Evolutionary conservation across 2,797 vertebrate species (phyloP), one percentile per base, ranked within the genome.

Genomic region (Tadarida brasiliensis): DNA sequence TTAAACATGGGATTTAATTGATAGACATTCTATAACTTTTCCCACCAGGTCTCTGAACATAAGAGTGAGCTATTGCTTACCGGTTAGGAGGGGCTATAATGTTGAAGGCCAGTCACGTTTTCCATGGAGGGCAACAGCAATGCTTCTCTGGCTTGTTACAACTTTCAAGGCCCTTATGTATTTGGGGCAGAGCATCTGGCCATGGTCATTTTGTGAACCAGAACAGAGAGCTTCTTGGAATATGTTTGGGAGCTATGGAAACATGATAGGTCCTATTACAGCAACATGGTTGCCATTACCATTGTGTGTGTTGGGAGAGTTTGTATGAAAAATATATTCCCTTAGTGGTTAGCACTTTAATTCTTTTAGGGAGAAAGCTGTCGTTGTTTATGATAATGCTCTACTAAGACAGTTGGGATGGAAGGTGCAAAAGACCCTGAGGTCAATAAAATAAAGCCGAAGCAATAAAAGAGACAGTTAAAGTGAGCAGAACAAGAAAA

Each of bases 371-470:
- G 30, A 95, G 28, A 92, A 56, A 68, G 68, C 19, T 56, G 16
- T 78, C 35, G 94, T 92, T 76, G 39, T 78, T 87, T 95, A 77
- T 86, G 49, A 28, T 35, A 94, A 49, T 65, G 44, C 9, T 91
- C 33, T 35, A 33, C 12, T 24, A 44, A 93, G 67, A 87, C 51
- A 74, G 85, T 91, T 51, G 63, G 74, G 26, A 91, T 26, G 49
- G 51, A 15, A 90, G 57, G 65, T 61, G 68, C 88, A 65, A 96
- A 77, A 82, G 56, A 92, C 39, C 22, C 49, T 85, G 71, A 77
- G 51, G 49, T 93, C 85, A 93, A 19, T 35, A 91, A 68, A 85
- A 63, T 20, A 74, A 19, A 61, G 49, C 0, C 17, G 59, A 11
- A 33, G 14, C 26, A 78, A 47, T 59, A 71, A 56, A 87, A 78